phyloP scores from a whole-genome alignment of 2,888 invertebrate species.

The Euproctis similis region DNA sequence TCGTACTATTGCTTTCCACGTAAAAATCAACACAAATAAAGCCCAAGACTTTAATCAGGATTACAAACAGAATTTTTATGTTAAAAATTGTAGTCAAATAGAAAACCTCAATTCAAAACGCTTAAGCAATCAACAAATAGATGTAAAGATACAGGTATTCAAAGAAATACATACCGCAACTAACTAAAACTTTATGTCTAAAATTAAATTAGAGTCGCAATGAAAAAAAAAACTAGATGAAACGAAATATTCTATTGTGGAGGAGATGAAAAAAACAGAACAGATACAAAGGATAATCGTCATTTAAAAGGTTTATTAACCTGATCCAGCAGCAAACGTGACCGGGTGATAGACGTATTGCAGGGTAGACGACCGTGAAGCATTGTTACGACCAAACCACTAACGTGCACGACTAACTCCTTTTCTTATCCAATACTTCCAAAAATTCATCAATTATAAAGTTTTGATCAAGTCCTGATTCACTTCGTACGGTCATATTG shows the following conservation, averaged over 20 bases:
- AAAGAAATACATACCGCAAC: constrained; percentile 12
- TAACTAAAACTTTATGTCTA: constrained; percentile 20
- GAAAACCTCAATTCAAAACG: too few species aligned
- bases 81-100: too few species aligned
- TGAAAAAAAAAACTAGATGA: too few species aligned
- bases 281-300: constrained; percentile 38
- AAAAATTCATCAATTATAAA: constrained; percentile 7
- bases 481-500: too few species aligned
- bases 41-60: too few species aligned
- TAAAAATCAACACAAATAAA: neutral
- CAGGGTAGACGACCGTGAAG: constrained; percentile 60
- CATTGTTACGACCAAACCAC: constrained; percentile 37
- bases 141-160: constrained; percentile 8
- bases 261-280: too few species aligned
- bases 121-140: too few species aligned
- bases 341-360: constrained; percentile 54
- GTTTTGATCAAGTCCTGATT: neutral
- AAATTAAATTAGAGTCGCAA: constrained; percentile 25
- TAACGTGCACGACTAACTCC: constrained; percentile 45
- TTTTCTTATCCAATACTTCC: constrained; percentile 31
- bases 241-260: constrained; percentile 22
- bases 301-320: constrained; percentile 57
- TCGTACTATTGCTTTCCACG: neutral
- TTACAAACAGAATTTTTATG: too few species aligned
- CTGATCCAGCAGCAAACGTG: constrained; percentile 50